Evolutionary conservation across 2,797 vertebrate species (phyloP).

Genomic region (Sardinella longiceps): DNA sequence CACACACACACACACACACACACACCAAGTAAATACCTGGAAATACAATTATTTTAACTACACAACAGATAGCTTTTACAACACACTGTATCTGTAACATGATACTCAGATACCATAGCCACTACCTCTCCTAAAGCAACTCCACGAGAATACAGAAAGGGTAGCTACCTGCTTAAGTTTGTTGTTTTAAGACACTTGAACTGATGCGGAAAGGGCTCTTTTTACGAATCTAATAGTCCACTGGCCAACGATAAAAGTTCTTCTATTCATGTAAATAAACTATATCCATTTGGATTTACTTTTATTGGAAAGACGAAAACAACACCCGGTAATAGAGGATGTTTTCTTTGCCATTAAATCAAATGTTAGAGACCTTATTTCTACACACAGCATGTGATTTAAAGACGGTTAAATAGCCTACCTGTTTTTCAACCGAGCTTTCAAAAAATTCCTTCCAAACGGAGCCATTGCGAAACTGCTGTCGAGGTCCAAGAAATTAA

Average conservation of each 20-base stretch:
- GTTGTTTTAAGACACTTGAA: not conserved
- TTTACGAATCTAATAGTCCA: not conserved
- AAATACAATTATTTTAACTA: not conserved
- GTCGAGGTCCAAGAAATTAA: conserved; percentile 31
- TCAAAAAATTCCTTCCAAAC: conserved; percentile 90
- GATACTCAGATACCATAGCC: conserved; percentile 4
- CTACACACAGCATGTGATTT: not conserved
- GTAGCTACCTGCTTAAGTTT: not conserved
- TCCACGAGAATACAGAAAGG: not conserved
- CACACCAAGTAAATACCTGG: not conserved
- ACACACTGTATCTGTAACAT: not conserved
- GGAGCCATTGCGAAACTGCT: conserved; percentile 82
- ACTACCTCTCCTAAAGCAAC: not conserved
- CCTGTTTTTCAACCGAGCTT: conserved; percentile 91
- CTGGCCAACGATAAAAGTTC: not conserved
- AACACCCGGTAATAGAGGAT: not conserved
- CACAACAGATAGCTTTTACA: not conserved
- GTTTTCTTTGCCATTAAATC: not conserved
- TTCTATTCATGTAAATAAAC: not conserved
- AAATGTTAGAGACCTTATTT: not conserved
- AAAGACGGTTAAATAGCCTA: conserved; percentile 60
- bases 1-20: conserved; percentile 9
- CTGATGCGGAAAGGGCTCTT: not conserved
- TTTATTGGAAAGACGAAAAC: not conserved
- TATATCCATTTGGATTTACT: not conserved